Percentiles rank a stretch among this genome's conserved stretches.
Evolutionary conservation across 1,140 invertebrate species (phyloP).

Genomic region (Drosophila busckii): DNA sequence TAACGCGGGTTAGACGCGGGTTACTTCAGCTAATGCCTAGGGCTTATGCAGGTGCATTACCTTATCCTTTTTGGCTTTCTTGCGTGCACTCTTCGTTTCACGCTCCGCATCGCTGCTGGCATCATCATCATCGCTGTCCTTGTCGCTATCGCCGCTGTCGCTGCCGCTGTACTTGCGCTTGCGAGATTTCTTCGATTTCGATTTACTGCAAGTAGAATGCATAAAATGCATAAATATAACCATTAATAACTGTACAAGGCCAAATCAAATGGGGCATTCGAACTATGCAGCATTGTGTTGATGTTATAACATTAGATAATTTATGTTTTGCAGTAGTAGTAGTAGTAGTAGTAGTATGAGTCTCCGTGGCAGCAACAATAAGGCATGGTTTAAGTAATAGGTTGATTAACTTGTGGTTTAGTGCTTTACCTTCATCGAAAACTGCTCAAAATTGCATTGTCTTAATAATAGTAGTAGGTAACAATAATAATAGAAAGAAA

Average conservation of each 20-base stretch:
- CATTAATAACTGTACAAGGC: no score
- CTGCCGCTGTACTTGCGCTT: constrained; percentile 74
- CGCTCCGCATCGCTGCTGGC: constrained; percentile 79
- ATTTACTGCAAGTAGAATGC: constrained; percentile 77
- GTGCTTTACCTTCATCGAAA: constrained; percentile 78
- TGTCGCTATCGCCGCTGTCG: constrained; percentile 69
- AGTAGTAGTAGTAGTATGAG: no score
- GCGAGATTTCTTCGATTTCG: constrained; percentile 81
- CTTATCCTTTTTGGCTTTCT: constrained; percentile 81
- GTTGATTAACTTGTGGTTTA: constrained; percentile 57
- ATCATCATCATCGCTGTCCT: constrained; percentile 78
- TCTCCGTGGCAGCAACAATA: constrained; percentile 48
- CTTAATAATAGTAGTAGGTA: constrained; percentile 73
- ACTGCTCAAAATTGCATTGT: constrained; percentile 79
- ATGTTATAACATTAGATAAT: constrained; percentile 1
- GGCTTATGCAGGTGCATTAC: constrained; percentile 68
- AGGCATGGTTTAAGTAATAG: constrained; percentile 33
- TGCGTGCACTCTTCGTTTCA: constrained; percentile 67
- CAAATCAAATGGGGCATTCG: no score
- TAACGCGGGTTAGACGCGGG: neutral
- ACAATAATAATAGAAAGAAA: constrained; percentile 79
- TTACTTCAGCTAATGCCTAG: neutral
- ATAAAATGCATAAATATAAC: no score
- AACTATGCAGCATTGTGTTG: no score
- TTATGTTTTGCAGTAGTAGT: neutral